Evolutionary conservation across 2,888 invertebrate genomes (phyloP).

Genomic region (Deilephila elpenor): DNA sequence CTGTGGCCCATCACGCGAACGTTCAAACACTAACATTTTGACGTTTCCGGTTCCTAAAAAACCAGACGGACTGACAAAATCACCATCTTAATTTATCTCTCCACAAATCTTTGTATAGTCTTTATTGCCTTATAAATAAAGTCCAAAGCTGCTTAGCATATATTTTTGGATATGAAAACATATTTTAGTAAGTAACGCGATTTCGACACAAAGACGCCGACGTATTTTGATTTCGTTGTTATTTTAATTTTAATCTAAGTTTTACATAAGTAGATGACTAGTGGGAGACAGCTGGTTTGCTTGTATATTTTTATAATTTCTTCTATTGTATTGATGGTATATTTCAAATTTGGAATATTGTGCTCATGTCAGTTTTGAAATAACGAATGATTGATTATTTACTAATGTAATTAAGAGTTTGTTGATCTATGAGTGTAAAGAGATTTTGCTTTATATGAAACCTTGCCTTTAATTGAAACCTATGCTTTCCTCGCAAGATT

Average conservation of each 20-base stretch:
- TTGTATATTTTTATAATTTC: neutral
- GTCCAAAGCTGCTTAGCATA: constrained; percentile 35
- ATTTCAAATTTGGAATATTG: neutral
- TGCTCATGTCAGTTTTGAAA: neutral
- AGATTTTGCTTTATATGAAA: neutral
- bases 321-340: neutral
- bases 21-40: constrained; percentile 69
- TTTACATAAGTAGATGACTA: constrained; percentile 26
- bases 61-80: constrained; percentile 59
- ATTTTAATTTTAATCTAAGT: constrained; percentile 26
- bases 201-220: constrained; percentile 59
- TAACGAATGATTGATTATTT: neutral
- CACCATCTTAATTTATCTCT: constrained; percentile 33
- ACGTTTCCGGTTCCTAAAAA: constrained; percentile 73
- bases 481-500: no score
- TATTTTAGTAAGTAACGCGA: constrained; percentile 44
- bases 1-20: constrained; percentile 65
- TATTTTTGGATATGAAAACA: constrained; percentile 22
- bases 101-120: constrained; percentile 9
- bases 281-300: constrained; percentile 19
- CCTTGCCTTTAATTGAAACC: no score
- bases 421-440: neutral
- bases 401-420: neutral
- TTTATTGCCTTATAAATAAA: constrained; percentile 36
- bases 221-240: constrained; percentile 65